A percentile compares a stretch with the other conserved stretches of the same genome.
phyloP scores from a whole-genome alignment of 2,113 vertebrate species.

The Gobius niger region DNA sequence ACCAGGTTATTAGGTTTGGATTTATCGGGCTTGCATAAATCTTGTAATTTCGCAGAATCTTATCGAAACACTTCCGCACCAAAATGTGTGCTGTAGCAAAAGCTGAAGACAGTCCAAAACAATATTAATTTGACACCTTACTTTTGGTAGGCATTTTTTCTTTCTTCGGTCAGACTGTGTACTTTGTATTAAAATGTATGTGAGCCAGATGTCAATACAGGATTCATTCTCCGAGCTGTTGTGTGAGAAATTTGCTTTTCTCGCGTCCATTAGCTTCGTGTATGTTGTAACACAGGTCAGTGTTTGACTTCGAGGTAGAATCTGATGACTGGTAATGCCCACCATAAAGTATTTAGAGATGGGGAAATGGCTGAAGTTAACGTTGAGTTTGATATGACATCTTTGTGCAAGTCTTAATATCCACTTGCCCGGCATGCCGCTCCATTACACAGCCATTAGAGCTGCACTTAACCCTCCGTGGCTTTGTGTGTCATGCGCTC shows the following conservation, averaged over 20 bases:
- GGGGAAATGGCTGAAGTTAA: neutral
- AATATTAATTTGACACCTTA: too few relatives aligned
- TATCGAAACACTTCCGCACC: too few relatives aligned
- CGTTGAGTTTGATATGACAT: neutral
- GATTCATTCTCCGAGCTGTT: neutral
- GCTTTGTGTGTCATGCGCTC: slow-evolving; percentile 2
- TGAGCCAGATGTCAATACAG: neutral
- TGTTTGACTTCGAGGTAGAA: neutral
- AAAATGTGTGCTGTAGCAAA: too few relatives aligned
- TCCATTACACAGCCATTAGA: neutral
- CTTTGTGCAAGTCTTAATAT: neutral
- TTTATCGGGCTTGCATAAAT: too few relatives aligned
- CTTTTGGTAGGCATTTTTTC: too few relatives aligned
- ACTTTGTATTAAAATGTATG: too few relatives aligned
- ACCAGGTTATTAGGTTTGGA: too few relatives aligned
- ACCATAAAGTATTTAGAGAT: neutral
- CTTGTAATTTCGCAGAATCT: too few relatives aligned
- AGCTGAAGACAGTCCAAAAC: too few relatives aligned
- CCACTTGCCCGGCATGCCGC: neutral
- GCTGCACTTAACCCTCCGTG: neutral
- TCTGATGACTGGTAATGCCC: neutral
- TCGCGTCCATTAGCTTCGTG: neutral
- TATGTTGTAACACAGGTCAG: neutral
- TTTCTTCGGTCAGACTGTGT: too few relatives aligned
- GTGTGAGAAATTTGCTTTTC: neutral